These are phyloP conservation scores for Eilema griseolum DNA, from an alignment of 2,888 invertebrate species.

Conservation along the genomic window DNA sequence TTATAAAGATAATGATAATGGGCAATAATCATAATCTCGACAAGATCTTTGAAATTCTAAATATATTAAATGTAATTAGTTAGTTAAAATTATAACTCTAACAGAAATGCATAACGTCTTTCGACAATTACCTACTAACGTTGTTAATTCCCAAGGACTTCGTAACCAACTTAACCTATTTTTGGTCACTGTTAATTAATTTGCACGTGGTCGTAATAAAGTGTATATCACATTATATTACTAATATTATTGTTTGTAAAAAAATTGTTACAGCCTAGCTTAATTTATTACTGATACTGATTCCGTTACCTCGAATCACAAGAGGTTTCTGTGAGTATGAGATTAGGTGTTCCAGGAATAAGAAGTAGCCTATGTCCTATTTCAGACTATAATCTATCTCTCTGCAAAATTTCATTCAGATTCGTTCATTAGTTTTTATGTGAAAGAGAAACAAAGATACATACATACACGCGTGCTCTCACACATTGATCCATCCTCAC, in stretches of 20 bases:
- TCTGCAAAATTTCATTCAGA: neutral
- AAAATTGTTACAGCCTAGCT: neutral
- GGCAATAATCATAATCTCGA: conserved; percentile 1
- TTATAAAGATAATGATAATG: conserved; percentile 2
- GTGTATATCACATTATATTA: neutral
- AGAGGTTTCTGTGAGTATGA: neutral
- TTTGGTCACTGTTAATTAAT: neutral
- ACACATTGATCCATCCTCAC: neutral
- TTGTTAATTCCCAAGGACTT: neutral
- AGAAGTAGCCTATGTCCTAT: neutral
- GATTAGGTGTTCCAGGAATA: neutral
- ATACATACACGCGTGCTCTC: neutral
- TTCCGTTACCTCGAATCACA: neutral
- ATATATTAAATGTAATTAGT: neutral
- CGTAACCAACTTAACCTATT: neutral
- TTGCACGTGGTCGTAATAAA: neutral
- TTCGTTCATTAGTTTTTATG: neutral
- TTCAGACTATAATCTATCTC: neutral
- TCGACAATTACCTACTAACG: neutral
- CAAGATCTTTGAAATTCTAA: conserved; percentile 1
- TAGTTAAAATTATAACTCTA: neutral
- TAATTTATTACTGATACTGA: no score
- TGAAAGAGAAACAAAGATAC: neutral
- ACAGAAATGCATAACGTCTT: neutral
- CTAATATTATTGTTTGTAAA: neutral